These are phyloP conservation scores for Indicator indicator DNA, from an alignment of 2,113 vertebrate genomes.

Conservation along the genomic window DNA sequence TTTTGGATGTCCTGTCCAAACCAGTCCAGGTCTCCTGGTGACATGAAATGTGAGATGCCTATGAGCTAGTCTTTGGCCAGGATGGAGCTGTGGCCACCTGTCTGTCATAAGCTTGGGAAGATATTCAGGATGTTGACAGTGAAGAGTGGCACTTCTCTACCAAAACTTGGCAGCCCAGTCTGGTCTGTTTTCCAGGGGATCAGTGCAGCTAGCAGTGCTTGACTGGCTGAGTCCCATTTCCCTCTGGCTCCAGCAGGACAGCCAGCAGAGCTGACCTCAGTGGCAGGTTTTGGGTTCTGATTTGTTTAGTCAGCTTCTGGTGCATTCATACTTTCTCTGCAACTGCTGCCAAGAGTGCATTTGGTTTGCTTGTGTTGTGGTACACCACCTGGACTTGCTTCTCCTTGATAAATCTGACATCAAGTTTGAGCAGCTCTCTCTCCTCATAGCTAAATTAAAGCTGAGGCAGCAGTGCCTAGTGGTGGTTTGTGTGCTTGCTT, in stretches of 20 bases:
- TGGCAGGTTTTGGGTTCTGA: background rate
- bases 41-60: background rate
- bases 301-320: constrained; percentile 16
- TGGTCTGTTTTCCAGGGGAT: background rate
- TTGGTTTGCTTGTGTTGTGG: background rate
- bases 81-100: background rate
- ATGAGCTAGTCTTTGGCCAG: background rate
- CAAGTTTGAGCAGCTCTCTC: background rate
- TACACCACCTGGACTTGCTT: background rate
- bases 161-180: background rate
- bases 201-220: background rate
- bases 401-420: background rate
- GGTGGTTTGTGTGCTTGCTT: background rate
- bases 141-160: background rate
- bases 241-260: background rate
- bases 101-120: background rate
- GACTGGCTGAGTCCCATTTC: background rate
- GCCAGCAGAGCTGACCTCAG: background rate
- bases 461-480: background rate
- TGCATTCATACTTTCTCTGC: background rate
- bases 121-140: background rate
- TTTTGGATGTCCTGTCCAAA: background rate
- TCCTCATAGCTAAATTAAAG: background rate
- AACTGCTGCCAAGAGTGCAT: background rate
- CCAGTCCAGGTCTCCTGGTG: background rate